phyloP scores from a whole-genome alignment of 2,888 invertebrate species.

The Eupithecia centaureata region DNA sequence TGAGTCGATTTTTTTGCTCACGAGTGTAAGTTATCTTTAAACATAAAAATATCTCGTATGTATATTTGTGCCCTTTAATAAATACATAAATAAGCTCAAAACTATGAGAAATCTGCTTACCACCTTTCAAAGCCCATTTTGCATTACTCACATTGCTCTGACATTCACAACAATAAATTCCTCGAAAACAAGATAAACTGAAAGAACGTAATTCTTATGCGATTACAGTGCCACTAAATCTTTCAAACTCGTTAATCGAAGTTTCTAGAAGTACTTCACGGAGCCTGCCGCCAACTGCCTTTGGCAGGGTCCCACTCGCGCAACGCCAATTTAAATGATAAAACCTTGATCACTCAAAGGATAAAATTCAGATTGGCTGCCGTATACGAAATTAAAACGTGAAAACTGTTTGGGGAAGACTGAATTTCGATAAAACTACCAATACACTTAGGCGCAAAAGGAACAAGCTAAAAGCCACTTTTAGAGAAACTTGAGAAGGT shows the following conservation, averaged over 20 bases:
- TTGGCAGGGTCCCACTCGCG: conserved; percentile 70
- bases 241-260: conserved; percentile 80
- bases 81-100: no score
- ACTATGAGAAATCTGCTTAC: background rate
- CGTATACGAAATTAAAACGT: conserved; percentile 63
- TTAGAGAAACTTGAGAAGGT: background rate
- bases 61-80: no score
- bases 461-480: background rate
- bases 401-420: conserved; percentile 25
- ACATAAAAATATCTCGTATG: no score
- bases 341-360: conserved; percentile 77
- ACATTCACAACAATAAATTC: conserved; percentile 43
- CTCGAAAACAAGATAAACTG: conserved; percentile 58
- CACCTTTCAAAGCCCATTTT: background rate
- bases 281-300: conserved; percentile 77
- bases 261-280: conserved; percentile 73
- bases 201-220: conserved; percentile 72
- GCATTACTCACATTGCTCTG: background rate
- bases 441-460: background rate
- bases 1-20: no score
- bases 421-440: background rate
- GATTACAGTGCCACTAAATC: conserved; percentile 77
- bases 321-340: conserved; percentile 79
- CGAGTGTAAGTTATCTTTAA: no score
- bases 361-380: conserved; percentile 70